Base-by-base conservation (phyloP, 2,888 invertebrate species). In the Gnatocerus cornutus region DNA sequence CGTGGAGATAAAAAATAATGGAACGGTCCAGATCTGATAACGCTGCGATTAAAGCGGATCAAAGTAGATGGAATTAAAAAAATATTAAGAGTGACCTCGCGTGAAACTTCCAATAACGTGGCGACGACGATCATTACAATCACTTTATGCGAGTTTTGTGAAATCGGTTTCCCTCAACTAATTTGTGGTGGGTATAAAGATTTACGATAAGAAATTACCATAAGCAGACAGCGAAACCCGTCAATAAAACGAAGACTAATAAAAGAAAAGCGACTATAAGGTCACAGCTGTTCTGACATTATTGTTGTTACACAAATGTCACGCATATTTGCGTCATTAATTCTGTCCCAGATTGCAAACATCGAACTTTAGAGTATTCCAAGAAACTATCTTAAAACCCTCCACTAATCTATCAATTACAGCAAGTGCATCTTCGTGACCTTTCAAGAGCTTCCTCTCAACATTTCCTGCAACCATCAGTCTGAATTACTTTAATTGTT, bases 321-420 rank as follows among this genome's bases (percentile, higher is more conserved):
- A 41, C 55, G 56, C 56, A 56, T 56, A 56, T 27, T 56, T 56
- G 41, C 41, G 56, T 43, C 56, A 56, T 56, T 56, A 56, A 56
- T 56, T 56, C 27, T 21, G 43, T 8, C 56, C 39, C 14, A 37
- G 50, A 12, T 39, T 39, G 55, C 16, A 39, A 12, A 43, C n/a
- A 56, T 56, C 41, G 27, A 56, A 56, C 21, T 56, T 29, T 10
- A n/a, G 3, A 7, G n/a, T 41, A 6, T 13, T 33, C 2, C 9
- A 27, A 37, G 9, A 7, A 27, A 39, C 2, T 4, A 13, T 41
- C 12, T 39, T 21, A 14, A 56, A 5, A 16, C 33, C 10, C 9
- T 13, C 41, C 21, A 33, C 13, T 27, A 55, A 3, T 16, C n/a
- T 4, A 45, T 45, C 45, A 43, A 45, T 58, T 58, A 45, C n/a